Base-by-base conservation (phyloP, 2,888 invertebrate species). In the Drosophila birchii region DNA sequence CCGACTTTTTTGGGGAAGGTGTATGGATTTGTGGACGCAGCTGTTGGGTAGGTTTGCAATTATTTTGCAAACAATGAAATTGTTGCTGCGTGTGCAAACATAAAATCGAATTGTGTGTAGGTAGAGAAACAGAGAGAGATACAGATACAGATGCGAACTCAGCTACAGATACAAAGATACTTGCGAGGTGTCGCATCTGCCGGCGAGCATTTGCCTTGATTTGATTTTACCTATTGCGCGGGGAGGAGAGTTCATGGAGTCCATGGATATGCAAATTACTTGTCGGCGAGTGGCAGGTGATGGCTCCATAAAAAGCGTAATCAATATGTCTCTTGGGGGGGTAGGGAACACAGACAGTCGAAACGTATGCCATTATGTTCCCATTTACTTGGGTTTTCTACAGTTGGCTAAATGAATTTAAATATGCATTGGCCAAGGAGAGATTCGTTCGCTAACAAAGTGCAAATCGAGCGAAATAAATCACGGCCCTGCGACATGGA, bases 31-130 rank as follows among this genome's bases (percentile, higher is more conserved):
- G 70, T 55, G 76, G 86, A 69, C 90, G 78, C 91, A 91, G 90
- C 91, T 91, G 91, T 75, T 81, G 85, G 74, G 54, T 83, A 82
- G 87, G 86, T 84, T 84, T 89, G 90, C 91, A 91, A 91, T 91
- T 91, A 91, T 91, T 91, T 90, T 86, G 90, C 90, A 90, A 86
- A 91, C 91, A 91, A 91, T 91, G 90, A 88, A 90, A 91, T 90
- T 90, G 87, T 87, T 89, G 83, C 83, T 89, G 81, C 82, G 86
- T 84, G 86, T 86, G 80, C 86, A 86, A 87, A 86, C 86, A 86
- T 85, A 85, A 86, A 86, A 86, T 86, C 86, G 83, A 86, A 86
- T 86, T 85, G 86, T 78, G 71, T 66, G 63, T 80, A 77, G 62
- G 61, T 63, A 68, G 61, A 64, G 58, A 59, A 59, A 61, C 43